phyloP scores from a whole-genome alignment of 2,888 invertebrate species.

The Cheilosia impressa region DNA sequence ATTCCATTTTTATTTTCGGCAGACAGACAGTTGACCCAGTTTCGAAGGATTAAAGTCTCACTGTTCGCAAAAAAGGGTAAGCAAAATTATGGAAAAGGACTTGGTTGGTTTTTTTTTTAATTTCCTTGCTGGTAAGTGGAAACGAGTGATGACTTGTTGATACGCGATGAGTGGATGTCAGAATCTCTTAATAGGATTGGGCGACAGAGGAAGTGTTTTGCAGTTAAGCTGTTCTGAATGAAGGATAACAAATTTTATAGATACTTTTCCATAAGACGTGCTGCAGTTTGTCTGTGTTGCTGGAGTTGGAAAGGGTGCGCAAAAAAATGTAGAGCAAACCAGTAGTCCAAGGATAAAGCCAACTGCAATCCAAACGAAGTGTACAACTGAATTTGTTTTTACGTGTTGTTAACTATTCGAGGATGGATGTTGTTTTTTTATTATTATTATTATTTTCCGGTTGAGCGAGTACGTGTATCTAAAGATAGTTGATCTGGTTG shows the following conservation, averaged over 20 bases:
- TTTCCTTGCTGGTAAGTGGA: constrained; percentile 4
- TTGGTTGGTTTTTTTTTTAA: constrained; percentile 8
- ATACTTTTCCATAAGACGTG: neutral
- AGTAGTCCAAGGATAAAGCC: constrained; percentile 1
- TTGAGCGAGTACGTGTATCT: neutral
- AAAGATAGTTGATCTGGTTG: neutral
- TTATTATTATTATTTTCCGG: neutral
- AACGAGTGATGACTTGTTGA: constrained; percentile 66
- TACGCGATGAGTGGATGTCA: constrained; percentile 53
- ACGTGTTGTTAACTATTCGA: neutral
- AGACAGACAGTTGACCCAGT: constrained; percentile 69
- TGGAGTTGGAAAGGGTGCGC: neutral
- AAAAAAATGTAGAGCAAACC: neutral
- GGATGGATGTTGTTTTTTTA: neutral
- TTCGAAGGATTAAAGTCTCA: constrained; percentile 53
- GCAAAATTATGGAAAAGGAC: constrained; percentile 41
- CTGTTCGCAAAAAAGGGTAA: constrained; percentile 16
- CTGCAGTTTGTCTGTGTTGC: neutral
- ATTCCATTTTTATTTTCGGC: constrained; percentile 41
- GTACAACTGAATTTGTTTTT: neutral
- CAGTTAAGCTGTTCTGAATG: constrained; percentile 3
- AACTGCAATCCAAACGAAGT: neutral
- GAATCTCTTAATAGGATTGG: constrained; percentile 53
- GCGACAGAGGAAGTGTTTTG: constrained; percentile 5
- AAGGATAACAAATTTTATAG: constrained; percentile 9